A percentile compares a stretch with the other conserved stretches of the same genome.
Evolutionary conservation across 2,113 vertebrate species (phyloP).

Genomic region (Charadrius vociferus): DNA sequence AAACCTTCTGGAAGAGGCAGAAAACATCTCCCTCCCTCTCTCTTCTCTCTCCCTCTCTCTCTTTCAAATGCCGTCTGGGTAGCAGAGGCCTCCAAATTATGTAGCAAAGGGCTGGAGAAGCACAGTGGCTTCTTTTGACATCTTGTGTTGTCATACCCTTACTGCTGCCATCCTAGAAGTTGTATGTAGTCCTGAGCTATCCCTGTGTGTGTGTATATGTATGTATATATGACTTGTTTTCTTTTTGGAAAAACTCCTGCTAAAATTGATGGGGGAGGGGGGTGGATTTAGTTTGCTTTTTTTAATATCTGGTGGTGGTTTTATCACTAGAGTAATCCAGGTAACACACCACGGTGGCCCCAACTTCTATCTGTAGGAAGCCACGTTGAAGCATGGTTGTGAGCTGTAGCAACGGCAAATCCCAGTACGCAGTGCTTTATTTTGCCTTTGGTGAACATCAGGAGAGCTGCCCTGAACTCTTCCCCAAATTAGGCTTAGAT

Average conservation of each 20-base stretch:
- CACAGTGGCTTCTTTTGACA: constrained; percentile 61
- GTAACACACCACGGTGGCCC: background rate
- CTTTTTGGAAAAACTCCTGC: background rate
- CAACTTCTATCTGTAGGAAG: background rate
- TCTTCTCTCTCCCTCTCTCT: background rate
- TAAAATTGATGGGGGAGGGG: background rate
- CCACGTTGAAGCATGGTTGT: constrained; percentile 57
- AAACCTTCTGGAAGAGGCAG: background rate
- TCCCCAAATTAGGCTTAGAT: background rate
- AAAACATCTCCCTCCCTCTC: background rate
- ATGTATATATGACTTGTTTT: background rate
- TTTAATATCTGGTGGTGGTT: background rate
- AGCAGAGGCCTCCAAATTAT: constrained; percentile 46
- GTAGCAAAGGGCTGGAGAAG: constrained; percentile 70
- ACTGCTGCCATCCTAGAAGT: constrained; percentile 41
- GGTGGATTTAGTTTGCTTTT: background rate
- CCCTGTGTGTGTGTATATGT: constrained; percentile 48
- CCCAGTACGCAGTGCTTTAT: background rate
- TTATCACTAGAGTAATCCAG: background rate
- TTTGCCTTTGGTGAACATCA: background rate
- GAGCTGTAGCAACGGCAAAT: background rate
- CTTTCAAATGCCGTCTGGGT: background rate
- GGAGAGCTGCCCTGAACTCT: background rate
- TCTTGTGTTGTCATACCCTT: constrained; percentile 40
- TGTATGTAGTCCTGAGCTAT: constrained; percentile 33